Evolutionary conservation across 2,888 invertebrate genomes (phyloP).

Genomic region (Abrostola tripartita): DNA sequence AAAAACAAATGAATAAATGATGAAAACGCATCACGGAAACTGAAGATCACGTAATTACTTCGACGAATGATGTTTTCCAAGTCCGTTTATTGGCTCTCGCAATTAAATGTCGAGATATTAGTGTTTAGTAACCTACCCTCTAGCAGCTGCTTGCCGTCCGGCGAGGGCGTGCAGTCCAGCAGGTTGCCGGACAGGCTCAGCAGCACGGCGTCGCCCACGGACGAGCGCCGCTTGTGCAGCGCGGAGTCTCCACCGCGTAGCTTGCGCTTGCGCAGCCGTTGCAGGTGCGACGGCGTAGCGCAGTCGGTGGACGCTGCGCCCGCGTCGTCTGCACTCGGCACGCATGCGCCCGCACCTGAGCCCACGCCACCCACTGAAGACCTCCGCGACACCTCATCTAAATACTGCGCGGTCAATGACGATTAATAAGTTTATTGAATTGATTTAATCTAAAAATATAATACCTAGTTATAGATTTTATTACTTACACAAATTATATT

Average conservation of each 20-base stretch:
- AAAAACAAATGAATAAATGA: too few species aligned
- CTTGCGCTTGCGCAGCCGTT: constrained; percentile 93
- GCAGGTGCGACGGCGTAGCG: constrained; percentile 79
- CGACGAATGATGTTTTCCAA: too few species aligned
- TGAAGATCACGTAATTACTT: too few species aligned
- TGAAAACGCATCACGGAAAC: too few species aligned
- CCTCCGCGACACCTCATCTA: constrained; percentile 84
- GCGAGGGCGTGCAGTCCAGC: constrained; percentile 95
- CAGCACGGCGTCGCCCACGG: constrained; percentile 94
- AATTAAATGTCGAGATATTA: too few species aligned
- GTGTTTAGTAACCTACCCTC: constrained; percentile 73
- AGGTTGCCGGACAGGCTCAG: constrained; percentile 96
- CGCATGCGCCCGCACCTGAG: constrained; percentile 45
- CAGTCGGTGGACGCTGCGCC: constrained; percentile 59
- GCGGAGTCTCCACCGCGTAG: constrained; percentile 88
- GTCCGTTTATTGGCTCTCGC: too few species aligned
- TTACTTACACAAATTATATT: not conserved
- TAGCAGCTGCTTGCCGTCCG: constrained; percentile 90
- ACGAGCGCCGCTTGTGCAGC: constrained; percentile 94
- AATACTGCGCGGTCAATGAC: constrained; percentile 68
- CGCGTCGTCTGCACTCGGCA: constrained; percentile 40
- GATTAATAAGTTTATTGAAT: too few species aligned
- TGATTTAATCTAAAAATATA: too few species aligned
- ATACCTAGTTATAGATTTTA: too few species aligned
- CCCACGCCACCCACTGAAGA: constrained; percentile 79